Base-by-base conservation (phyloP, 2,888 invertebrate species). In the Caenorhabditis angaria region DNA sequence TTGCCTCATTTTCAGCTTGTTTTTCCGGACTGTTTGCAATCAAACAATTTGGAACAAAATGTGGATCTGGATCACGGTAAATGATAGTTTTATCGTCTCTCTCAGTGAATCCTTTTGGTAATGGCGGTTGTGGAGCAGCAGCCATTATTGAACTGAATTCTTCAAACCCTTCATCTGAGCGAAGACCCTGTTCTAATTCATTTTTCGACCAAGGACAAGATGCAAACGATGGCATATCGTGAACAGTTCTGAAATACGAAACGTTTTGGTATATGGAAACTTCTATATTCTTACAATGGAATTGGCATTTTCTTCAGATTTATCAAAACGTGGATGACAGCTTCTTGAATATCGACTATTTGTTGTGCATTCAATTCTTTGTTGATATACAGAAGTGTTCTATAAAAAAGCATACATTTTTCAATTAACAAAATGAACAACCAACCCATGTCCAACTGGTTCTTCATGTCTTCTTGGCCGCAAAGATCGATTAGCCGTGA, bases 361-460 rank as follows among this genome's bases (percentile, higher is more conserved):
- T 71, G 66, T 24, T 71, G 61, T n/a, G 71, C 56, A 32, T n/a
- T 71, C 12, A 71, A 60, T 50, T 66, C 66, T 12, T 71, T 71
- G 20, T 60, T 71, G 32, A 71, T 66, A 24, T 66, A 71, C 24
- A 71, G 58, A 25, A 71, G 47, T 8, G 71, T 71, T 53, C 70
- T 65, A 55, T 18, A 65, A 56, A 14, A 41, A 35, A 24, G 28
- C 32, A 5, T 24, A 24, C 8, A 22, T 53, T 24, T 22, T n/a
- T 3, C 5, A n/a, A n/a, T 4, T 12, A 25, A 12, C n/a, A 1
- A 20, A 6, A 18, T 24, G 27, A 12, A 28, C 20, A 8, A 20
- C 32, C 10, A 14, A 69, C 69, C 70, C 70, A 53, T 71, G 71
- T 10, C 41, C 41, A 3, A 18, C 10, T 14, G 41, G 41, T 18